Percentiles rank a stretch among this genome's conserved stretches.
phyloP scores from a whole-genome alignment of 2,888 invertebrate species.

The Hemicrepidius hirtus region DNA sequence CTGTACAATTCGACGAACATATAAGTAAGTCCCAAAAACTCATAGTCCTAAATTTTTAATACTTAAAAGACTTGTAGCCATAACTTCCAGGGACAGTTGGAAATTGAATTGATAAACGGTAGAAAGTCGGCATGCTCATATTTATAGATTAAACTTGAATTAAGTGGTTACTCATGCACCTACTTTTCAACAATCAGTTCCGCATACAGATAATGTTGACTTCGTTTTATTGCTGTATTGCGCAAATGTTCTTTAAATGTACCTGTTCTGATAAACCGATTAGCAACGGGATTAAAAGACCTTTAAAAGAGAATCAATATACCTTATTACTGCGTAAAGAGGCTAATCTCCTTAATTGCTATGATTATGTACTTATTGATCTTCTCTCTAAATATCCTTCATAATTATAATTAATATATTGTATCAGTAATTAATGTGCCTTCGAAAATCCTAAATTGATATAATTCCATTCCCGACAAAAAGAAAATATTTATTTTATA shows the following conservation, averaged over 20 bases:
- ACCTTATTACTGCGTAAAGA: too few relatives aligned
- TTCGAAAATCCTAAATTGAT: too few relatives aligned
- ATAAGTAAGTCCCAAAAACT: slow-evolving; percentile 76
- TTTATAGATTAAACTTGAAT: slow-evolving; percentile 28
- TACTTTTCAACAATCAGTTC: slow-evolving; percentile 45
- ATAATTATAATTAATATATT: too few relatives aligned
- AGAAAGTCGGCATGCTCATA: slow-evolving; percentile 28
- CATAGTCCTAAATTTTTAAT: slow-evolving; percentile 15
- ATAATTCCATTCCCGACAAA: too few relatives aligned
- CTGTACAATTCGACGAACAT: slow-evolving; percentile 89
- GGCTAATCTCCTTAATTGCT: too few relatives aligned
- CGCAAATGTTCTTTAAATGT: slow-evolving; percentile 8
- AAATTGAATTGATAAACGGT: slow-evolving; percentile 21
- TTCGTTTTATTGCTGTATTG: slow-evolving; percentile 19
- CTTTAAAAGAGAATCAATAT: too few relatives aligned
- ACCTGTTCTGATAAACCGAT: too few relatives aligned
- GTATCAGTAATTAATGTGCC: too few relatives aligned
- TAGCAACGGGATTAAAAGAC: too few relatives aligned
- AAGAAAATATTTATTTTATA: too few relatives aligned
- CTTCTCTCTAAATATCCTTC: too few relatives aligned
- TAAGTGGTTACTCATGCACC: slow-evolving; percentile 34
- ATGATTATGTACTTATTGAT: too few relatives aligned
- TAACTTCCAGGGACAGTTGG: slow-evolving; percentile 1
- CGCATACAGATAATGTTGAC: slow-evolving; percentile 32
- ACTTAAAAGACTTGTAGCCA: background rate